Evolutionary conservation across 2,888 invertebrate species (phyloP).

Genomic region (Synergus umbraculus): DNA sequence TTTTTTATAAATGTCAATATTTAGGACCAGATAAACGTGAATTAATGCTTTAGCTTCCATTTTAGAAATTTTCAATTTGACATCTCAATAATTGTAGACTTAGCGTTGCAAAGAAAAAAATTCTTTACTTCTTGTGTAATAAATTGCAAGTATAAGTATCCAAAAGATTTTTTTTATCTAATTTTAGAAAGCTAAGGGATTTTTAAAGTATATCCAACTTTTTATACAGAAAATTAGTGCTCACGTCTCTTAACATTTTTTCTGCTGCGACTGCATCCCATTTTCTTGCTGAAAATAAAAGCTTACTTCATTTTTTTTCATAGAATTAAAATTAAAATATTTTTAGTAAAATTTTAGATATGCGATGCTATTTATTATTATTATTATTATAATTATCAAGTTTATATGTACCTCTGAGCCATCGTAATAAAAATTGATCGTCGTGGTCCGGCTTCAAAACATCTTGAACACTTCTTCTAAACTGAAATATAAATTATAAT

Average conservation of each 20-base stretch:
- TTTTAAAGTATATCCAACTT: background rate
- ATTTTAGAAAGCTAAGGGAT: too few relatives aligned
- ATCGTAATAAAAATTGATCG: constrained; percentile 88
- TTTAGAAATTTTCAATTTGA: too few relatives aligned
- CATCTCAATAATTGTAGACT: too few relatives aligned
- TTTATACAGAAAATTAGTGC: constrained; percentile 69
- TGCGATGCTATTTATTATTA: background rate
- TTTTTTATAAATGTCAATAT: too few relatives aligned
- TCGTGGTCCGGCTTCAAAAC: constrained; percentile 85
- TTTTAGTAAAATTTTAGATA: background rate
- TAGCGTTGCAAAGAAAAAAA: too few relatives aligned
- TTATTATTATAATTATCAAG: constrained; percentile 11
- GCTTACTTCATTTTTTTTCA: background rate
- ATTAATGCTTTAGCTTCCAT: too few relatives aligned
- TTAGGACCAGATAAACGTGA: too few relatives aligned
- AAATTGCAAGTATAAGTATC: too few relatives aligned
- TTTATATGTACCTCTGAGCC: constrained; percentile 85
- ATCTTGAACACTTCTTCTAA: constrained; percentile 85
- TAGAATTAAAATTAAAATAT: background rate
- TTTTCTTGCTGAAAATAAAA: constrained; percentile 84
- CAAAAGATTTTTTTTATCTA: background rate
- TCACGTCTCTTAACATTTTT: constrained; percentile 93
- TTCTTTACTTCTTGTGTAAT: too few relatives aligned
- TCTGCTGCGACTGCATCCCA: constrained; percentile 93
- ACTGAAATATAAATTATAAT: constrained; percentile 81